Evolutionary conservation across 1,140 invertebrate genomes (phyloP).

Genomic region (Hylaeus anthracinus): DNA sequence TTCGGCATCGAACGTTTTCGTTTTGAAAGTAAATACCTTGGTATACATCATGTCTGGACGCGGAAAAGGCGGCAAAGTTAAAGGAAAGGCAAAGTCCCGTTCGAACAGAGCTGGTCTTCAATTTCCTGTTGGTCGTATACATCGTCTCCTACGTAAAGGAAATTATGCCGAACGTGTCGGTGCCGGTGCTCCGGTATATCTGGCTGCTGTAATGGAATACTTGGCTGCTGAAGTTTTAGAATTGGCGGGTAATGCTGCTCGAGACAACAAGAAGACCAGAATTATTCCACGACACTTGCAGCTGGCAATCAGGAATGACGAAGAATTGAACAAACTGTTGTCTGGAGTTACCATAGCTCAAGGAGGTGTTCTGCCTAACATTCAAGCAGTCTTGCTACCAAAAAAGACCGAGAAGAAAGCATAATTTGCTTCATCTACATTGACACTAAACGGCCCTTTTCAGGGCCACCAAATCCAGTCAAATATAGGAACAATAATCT

Average conservation of each 20-base stretch:
- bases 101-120: constrained; percentile 44
- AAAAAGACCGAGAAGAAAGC: constrained; percentile 52
- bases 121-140: constrained; percentile 54
- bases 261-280: constrained; percentile 51
- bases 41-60: constrained; percentile 39
- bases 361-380: constrained; percentile 86
- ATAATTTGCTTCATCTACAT: constrained; percentile 20
- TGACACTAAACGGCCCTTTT: constrained; percentile 45
- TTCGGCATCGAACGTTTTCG: background rate
- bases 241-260: constrained; percentile 43
- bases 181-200: constrained; percentile 82
- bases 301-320: constrained; percentile 45
- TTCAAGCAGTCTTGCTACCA: constrained; percentile 48
- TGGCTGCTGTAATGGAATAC: constrained; percentile 80
- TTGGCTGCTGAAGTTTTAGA: constrained; percentile 79
- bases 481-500: constrained; percentile 2
- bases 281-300: constrained; percentile 50
- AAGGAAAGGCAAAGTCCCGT: constrained; percentile 50
- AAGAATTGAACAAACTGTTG: constrained; percentile 47
- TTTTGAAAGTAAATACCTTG: background rate
- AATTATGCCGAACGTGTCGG: constrained; percentile 80
- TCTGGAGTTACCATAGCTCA: constrained; percentile 84
- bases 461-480: constrained; percentile 19
- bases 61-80: constrained; percentile 51
- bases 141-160: constrained; percentile 43